phyloP scores from a whole-genome alignment of 2,113 vertebrate species.

The Thalassarche chlororhynchos region DNA sequence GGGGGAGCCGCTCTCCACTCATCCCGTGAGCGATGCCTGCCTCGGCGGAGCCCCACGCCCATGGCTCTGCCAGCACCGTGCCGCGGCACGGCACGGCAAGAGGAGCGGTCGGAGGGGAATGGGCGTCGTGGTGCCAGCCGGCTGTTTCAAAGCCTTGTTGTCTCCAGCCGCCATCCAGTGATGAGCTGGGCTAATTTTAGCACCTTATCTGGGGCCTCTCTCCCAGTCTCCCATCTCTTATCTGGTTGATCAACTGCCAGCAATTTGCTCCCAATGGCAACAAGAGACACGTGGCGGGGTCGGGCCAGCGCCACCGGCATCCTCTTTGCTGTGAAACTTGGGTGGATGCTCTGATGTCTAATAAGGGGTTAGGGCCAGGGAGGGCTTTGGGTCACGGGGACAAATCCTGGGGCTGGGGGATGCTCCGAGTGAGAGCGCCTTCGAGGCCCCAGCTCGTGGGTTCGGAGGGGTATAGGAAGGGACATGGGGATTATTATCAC shows the following conservation, averaged over 20 bases:
- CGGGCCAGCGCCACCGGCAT: fast-evolving
- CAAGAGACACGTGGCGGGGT: not conserved
- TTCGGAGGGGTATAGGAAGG: not conserved
- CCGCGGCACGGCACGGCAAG: not conserved
- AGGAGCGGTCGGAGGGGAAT: fast-evolving
- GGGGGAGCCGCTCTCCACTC: not conserved
- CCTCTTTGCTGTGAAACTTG: not conserved
- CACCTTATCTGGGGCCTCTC: not conserved
- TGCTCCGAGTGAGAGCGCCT: fast-evolving
- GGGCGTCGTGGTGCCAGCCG: not conserved
- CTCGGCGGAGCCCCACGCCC: fast-evolving
- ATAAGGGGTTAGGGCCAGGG: not conserved
- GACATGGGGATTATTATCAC: not conserved
- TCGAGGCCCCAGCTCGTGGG: not conserved
- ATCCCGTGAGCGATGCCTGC: fast-evolving
- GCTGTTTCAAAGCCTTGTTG: not conserved
- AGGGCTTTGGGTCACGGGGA: not conserved
- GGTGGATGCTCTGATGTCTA: not conserved
- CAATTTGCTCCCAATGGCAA: constrained; percentile 28
- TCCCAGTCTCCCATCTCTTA: not conserved
- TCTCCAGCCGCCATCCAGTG: fast-evolving
- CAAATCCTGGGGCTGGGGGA: not conserved
- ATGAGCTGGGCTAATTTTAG: not conserved
- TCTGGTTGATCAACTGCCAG: not conserved
- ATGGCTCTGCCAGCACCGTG: fast-evolving